Base-by-base conservation (phyloP, 2,888 invertebrate species). In the Anthophora plumipes region DNA sequence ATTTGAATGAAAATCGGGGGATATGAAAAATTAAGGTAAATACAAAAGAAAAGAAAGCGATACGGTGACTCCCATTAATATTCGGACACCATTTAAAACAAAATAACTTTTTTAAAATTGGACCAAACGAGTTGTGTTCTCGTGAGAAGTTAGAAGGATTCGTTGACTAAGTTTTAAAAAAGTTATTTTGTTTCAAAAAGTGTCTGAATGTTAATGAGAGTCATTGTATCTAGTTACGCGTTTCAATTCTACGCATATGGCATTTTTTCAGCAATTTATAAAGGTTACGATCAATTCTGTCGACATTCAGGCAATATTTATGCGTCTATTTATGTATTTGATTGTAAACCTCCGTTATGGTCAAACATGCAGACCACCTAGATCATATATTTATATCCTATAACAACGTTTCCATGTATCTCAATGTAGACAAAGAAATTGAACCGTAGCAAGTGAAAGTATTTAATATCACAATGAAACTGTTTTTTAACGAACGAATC, bases 291-390 rank as follows among this genome's bases (percentile, higher is more conserved):
- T 48, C 31, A 8, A 14, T 48, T 48, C 31, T 7, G 11, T 5
- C 22, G 22, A 22, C n/a, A 48, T 63, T 63, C 31, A 31, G 46
- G 31, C 43, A 63, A 63, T 31, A 48, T 48, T 17, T 25, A 31
- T 14, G 25, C 12, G n/a, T 0, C 48, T 63, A 48, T 63, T 31
- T 63, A 48, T 48, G 14, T 12, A 31, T 12, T 0, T 48, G 48
- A 48, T 48, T n/a, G 8, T 25, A 46, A 46, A 46, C 46, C n/a
- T 17, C 22, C 25, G 43, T 43, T 46, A 61, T 25, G 25, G 25
- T 46, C 17, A 11, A 61, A 61, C 43, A 9, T 63, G 25, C 9
- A 25, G 22, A 31, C 46, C 25, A 12, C 5, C 6, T 14, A 11
- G 11, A n/a, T 46, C 17, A n/a, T n/a, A 17, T 25, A 48, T 48